Conservation (phyloP, 2,113 vertebrate genomes). For the Pelusios castaneus region DNA sequence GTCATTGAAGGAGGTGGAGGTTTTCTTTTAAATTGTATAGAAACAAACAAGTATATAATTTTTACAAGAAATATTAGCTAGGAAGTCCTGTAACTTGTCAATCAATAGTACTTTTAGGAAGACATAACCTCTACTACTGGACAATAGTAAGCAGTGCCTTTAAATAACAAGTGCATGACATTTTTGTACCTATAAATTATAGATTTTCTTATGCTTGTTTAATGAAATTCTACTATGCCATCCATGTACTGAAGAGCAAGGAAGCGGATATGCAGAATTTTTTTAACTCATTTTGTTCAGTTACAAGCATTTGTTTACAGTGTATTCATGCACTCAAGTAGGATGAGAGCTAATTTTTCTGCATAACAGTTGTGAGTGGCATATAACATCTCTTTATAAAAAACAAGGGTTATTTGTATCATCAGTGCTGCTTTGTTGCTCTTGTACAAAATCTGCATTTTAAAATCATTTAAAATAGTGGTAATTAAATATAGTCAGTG, state of each 20-base stretch:
- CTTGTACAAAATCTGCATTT: not conserved
- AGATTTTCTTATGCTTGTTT: not conserved
- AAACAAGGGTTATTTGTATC: not conserved
- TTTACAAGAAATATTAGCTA: not conserved
- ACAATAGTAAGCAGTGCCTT: not conserved
- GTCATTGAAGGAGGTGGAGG: rapidly evolving
- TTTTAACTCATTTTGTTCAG: not conserved
- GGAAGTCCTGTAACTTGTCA: not conserved
- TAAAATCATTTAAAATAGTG: not conserved
- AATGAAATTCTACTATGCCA: not conserved
- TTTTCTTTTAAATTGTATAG: not conserved
- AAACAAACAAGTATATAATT: not conserved
- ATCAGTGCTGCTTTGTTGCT: not conserved
- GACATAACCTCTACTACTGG: not conserved
- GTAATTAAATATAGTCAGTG: no score
- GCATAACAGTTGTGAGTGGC: not conserved
- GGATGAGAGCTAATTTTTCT: not conserved
- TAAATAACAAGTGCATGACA: not conserved
- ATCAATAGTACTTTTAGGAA: not conserved
- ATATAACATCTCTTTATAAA: rapidly evolving
- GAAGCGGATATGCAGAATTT: not conserved
- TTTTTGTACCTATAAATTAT: not conserved
- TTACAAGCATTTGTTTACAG: not conserved
- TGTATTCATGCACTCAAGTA: not conserved
- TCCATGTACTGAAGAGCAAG: not conserved